Conservation (phyloP, 2,888 invertebrate species). For the Flexamia atlantica region DNA sequence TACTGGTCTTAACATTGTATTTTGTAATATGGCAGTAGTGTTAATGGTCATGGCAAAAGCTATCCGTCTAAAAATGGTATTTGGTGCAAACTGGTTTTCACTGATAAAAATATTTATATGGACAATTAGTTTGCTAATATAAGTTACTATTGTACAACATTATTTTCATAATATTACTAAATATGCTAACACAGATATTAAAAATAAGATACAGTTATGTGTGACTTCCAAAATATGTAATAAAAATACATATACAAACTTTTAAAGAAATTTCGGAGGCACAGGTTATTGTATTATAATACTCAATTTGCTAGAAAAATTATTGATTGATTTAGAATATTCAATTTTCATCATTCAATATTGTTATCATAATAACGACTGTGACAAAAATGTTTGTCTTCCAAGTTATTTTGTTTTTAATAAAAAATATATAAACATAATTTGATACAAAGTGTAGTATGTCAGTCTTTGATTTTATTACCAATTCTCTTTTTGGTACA, state of each 20-base stretch:
- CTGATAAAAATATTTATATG: neutral
- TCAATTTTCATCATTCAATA: neutral
- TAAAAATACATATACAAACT: slow-evolving; percentile 11
- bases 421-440: neutral
- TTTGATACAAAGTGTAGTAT: neutral
- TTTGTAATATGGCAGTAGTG: slow-evolving; percentile 2
- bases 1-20: neutral
- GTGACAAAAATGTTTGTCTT: neutral
- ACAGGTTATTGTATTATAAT: slow-evolving; percentile 33
- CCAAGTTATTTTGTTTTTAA: neutral
- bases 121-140: neutral
- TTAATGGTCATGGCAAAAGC: neutral
- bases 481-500: too few relatives aligned
- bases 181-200: neutral
- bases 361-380: neutral
- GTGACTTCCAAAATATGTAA: neutral
- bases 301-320: neutral
- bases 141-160: neutral
- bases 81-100: neutral
- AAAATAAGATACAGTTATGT: neutral
- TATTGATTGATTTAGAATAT: neutral
- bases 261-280: neutral
- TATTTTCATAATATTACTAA: neutral
- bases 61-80: neutral
- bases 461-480: neutral